Evolutionary conservation across 2,797 vertebrate genomes (phyloP).

Genomic region (Pantherophis vulpinus): DNA sequence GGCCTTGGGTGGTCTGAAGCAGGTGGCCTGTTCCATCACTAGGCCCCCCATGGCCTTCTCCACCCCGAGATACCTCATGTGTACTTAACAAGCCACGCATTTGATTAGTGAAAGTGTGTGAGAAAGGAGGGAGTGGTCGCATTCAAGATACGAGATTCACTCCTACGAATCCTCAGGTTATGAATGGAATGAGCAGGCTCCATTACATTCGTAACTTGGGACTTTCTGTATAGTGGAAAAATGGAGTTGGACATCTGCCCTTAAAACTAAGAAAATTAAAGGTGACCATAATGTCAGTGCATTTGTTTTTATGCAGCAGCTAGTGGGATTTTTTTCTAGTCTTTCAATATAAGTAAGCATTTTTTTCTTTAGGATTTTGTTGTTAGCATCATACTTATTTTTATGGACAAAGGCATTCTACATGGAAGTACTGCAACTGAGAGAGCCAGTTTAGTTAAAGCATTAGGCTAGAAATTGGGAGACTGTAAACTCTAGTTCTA

Average conservation of each 20-base stretch:
- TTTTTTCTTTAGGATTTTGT: constrained; percentile 22
- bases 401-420: constrained; percentile 52
- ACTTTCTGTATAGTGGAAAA: constrained; percentile 23
- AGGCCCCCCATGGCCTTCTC: no score
- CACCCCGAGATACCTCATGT: no score
- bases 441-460: background rate
- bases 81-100: no score
- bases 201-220: no score
- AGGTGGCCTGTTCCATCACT: no score
- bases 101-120: no score
- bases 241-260: constrained; percentile 30
- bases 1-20: no score
- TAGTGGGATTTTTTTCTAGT: constrained; percentile 38
- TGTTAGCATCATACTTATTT: constrained; percentile 37
- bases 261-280: constrained; percentile 16
- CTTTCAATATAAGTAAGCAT: constrained; percentile 55
- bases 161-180: no score
- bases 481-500: background rate
- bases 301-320: constrained; percentile 26
- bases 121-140: no score
- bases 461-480: background rate
- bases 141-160: no score
- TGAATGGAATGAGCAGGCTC: no score
- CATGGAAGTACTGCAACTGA: constrained; percentile 36
- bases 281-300: constrained; percentile 40